Base-by-base conservation (phyloP, 2,888 invertebrate species). In the Tipula vernalis region DNA sequence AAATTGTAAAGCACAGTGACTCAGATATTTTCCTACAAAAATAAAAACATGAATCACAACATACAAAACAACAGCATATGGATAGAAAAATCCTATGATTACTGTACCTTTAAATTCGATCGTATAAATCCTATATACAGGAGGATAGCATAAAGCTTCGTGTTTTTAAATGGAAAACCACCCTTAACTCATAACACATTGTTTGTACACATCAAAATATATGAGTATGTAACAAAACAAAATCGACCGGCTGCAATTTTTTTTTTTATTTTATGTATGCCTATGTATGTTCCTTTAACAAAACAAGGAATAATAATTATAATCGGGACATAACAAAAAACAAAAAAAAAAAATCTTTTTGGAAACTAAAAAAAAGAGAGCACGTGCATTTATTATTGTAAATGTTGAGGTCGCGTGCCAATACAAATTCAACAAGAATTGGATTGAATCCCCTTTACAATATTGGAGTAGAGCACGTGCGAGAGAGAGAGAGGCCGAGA, bases 361-460 rank as follows among this genome's bases (percentile, higher is more conserved):
- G 28, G 71, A 71, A 71, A 28, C 28, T 71, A 71, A 71, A 71
- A 51, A 71, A 71, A 18, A 10, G 71, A 84, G 41, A 85, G 85
- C 85, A 85, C 85, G 85, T 85, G 85, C 85, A 42, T 85, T 85
- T 85, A 85, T 85, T 84, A 71, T 84, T 84, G 84, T 84, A 41
- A 39, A 39, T 42, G 41, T 85, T 42, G 42, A 85, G 85, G 85
- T 85, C 85, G 85, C 85, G 85, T 85, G 85, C 85, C 85, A 84
- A 84, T 84, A 84, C 84, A 84, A 84, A 84, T 39, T 84, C 71
- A 71, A 71, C 71, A 71, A 71, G 71, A 71, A 71, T 28, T 71
- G 71, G 71, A 71, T 71, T 28, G 28, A 28, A 71, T 71, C 36
- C 41, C 36, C 36, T 84, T 84, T 41, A 44, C 44, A 51, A 51